These are phyloP conservation scores for Radopholus similis DNA, from an alignment of 1,140 invertebrate genomes.

Conservation along the genomic window DNA sequence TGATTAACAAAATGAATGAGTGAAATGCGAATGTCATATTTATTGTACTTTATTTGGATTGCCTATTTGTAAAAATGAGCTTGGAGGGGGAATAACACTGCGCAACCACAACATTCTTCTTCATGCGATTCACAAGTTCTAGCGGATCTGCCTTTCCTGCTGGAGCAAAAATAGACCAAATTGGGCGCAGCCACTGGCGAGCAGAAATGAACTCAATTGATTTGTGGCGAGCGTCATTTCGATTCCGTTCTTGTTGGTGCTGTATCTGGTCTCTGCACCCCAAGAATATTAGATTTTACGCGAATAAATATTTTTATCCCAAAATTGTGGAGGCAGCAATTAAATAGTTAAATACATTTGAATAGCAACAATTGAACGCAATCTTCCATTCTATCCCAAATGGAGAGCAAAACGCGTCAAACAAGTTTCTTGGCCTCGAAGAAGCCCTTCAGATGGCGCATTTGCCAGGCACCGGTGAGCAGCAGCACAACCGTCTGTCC, in stretches of 20 bases:
- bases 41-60: too few species aligned
- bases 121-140: too few species aligned
- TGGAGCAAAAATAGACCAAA: constrained; percentile 44
- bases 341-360: background rate
- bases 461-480: constrained; percentile 94
- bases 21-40: too few species aligned
- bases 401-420: constrained; percentile 63
- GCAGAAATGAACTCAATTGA: constrained; percentile 54
- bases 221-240: constrained; percentile 57
- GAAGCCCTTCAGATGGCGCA: constrained; percentile 96
- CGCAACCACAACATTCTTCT: too few species aligned
- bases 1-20: too few species aligned
- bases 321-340: background rate
- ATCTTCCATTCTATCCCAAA: background rate
- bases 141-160: too few species aligned
- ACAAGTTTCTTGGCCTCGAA: constrained; percentile 99
- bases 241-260: constrained; percentile 51
- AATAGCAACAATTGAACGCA: background rate
- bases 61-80: too few species aligned
- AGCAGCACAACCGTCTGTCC: constrained; percentile 84
- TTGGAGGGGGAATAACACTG: too few species aligned
- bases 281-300: constrained; percentile 31
- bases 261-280: constrained; percentile 45
- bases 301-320: background rate
- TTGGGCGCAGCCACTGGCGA: too few species aligned